Conservation (phyloP, 2,113 vertebrate genomes). For the Otolemur garnettii region DNA sequence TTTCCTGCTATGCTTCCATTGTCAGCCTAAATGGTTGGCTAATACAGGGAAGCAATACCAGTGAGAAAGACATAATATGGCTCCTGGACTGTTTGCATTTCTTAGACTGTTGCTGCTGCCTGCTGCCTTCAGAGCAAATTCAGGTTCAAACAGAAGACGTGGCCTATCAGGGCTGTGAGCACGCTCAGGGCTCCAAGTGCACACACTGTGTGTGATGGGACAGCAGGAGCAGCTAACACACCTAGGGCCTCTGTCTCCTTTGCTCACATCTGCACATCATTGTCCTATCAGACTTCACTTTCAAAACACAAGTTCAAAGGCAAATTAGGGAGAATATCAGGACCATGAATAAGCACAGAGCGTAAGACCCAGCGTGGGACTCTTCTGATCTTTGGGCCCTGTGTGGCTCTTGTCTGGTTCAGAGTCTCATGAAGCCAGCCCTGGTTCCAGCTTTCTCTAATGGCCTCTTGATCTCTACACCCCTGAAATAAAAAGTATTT, state of each 20-base stretch:
- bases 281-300: not conserved
- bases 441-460: not conserved
- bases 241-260: not conserved
- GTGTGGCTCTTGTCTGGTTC: not conserved
- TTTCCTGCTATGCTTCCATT: not conserved
- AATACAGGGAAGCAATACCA: not conserved
- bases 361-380: not conserved
- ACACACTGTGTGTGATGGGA: not conserved
- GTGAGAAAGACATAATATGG: not conserved
- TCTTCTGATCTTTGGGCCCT: not conserved
- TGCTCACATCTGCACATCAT: not conserved
- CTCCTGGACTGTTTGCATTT: not conserved
- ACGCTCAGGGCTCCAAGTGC: not conserved
- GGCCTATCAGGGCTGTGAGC: not conserved
- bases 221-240: not conserved
- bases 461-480: conserved; percentile 10
- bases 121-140: not conserved
- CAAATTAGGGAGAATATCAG: conserved; percentile 16
- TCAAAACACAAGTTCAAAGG: not conserved
- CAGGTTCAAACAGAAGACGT: not conserved
- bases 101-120: not conserved
- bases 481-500: not conserved
- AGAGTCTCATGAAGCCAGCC: accelerated
- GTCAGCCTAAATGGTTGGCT: not conserved
- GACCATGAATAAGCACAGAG: not conserved